These are phyloP conservation scores for Saccopteryx leptura DNA, from an alignment of 2,113 vertebrate species.

Conservation along the genomic window DNA sequence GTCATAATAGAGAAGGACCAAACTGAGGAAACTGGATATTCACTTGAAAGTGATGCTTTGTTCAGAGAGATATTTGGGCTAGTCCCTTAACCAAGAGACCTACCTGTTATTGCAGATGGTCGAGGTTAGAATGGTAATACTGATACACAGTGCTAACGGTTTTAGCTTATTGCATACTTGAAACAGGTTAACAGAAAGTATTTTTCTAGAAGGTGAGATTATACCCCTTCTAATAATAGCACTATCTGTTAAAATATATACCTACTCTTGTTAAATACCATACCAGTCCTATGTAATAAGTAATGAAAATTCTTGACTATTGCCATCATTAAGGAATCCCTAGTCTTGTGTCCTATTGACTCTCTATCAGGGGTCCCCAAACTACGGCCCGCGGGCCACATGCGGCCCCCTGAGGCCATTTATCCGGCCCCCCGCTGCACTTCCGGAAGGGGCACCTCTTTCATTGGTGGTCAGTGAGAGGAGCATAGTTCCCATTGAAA, in stretches of 20 bases:
- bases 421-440: too few species aligned
- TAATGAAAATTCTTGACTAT: neutral
- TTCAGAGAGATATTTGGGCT: constrained; percentile 10
- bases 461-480: too few species aligned
- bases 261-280: neutral
- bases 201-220: constrained; percentile 26
- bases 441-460: too few species aligned
- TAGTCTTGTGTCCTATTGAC: neutral
- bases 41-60: neutral
- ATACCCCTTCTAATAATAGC: neutral
- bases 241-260: neutral
- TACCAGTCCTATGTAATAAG: neutral
- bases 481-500: too few species aligned
- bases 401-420: too few species aligned
- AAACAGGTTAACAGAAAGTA: neutral
- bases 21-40: constrained; percentile 1
- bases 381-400: too few species aligned
- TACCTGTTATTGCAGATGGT: neutral
- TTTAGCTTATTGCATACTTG: constrained; percentile 51
- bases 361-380: neutral
- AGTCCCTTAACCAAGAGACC: neutral
- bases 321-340: neutral
- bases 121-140: neutral
- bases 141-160: neutral
- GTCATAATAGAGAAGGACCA: constrained; percentile 47